Percentiles rank a stretch among this genome's conserved stretches.
These are phyloP conservation scores for Vultur gryphus DNA, from an alignment of 2,797 vertebrate genomes.

Conservation along the genomic window DNA sequence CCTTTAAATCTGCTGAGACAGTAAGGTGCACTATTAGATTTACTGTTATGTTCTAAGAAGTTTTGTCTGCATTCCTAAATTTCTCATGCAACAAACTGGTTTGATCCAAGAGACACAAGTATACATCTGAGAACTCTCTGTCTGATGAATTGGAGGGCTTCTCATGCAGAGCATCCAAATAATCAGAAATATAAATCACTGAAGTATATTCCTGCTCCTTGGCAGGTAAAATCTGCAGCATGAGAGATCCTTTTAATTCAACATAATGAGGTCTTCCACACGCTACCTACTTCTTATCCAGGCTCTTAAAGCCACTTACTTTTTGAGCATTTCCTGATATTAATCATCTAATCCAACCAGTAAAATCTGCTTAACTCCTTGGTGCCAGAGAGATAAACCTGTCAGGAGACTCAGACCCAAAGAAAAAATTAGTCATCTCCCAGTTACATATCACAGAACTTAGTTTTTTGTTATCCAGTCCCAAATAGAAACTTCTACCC, in stretches of 20 bases:
- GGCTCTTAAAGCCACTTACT: not conserved
- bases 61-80: not conserved
- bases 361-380: not conserved
- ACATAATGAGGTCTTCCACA: not conserved
- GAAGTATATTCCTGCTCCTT: not conserved
- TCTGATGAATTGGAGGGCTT: not conserved
- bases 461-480: not conserved
- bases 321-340: slow-evolving; percentile 13
- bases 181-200: slow-evolving; percentile 39
- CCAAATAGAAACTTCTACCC: not conserved
- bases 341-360: not conserved
- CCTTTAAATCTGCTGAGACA: slow-evolving; percentile 17
- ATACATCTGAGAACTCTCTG: not conserved
- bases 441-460: not conserved
- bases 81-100: not conserved
- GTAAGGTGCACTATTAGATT: not conserved
- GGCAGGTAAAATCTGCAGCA: slow-evolving; percentile 2
- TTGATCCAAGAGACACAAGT: slow-evolving; percentile 8
- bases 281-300: not conserved
- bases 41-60: not conserved
- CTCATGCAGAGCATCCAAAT: not conserved
- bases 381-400: not conserved
- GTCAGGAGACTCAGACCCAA: not conserved
- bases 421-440: not conserved
- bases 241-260: not conserved